Percentiles rank a stretch among this genome's conserved stretches.
These are phyloP conservation scores for Cepaea nemoralis DNA, from an alignment of 1,140 invertebrate genomes.

Conservation along the genomic window DNA sequence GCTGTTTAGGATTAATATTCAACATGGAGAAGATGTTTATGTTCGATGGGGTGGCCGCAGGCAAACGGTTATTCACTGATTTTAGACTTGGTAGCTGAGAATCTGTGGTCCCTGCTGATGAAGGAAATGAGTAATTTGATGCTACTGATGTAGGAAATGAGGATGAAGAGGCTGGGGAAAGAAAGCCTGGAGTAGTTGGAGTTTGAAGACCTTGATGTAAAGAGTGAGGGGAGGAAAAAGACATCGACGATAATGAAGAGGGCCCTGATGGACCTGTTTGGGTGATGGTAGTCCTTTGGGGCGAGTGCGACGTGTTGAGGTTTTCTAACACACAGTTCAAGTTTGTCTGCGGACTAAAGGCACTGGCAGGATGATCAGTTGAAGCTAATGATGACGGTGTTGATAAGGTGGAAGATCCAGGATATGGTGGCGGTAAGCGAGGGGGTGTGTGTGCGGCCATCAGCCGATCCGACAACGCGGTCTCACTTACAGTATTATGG, in stretches of 20 bases:
- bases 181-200: background rate
- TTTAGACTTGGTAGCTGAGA: background rate
- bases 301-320: conserved; percentile 6
- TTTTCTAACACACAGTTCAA: conserved; percentile 28
- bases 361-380: conserved; percentile 26
- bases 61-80: conserved; percentile 12
- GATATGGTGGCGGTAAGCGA: conserved; percentile 45
- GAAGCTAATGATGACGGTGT: conserved; percentile 36
- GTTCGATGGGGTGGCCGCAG: conserved; percentile 29
- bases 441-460: conserved; percentile 16
- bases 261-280: conserved; percentile 27
- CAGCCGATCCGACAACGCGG: background rate
- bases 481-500: background rate
- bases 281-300: background rate
- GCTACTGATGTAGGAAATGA: conserved; percentile 5
- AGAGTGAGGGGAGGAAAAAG: conserved; percentile 23
- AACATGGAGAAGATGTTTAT: conserved; percentile 29
- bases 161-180: background rate
- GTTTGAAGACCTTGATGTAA: background rate
- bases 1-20: conserved; percentile 4
- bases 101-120: background rate
- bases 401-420: conserved; percentile 56
- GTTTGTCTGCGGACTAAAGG: conserved; percentile 24
- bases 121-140: conserved; percentile 17
- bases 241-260: background rate